A percentile compares a stretch with the other conserved stretches of the same genome.
Evolutionary conservation across 2,888 invertebrate species (phyloP).

Genomic region (Zeuzera pyrina): DNA sequence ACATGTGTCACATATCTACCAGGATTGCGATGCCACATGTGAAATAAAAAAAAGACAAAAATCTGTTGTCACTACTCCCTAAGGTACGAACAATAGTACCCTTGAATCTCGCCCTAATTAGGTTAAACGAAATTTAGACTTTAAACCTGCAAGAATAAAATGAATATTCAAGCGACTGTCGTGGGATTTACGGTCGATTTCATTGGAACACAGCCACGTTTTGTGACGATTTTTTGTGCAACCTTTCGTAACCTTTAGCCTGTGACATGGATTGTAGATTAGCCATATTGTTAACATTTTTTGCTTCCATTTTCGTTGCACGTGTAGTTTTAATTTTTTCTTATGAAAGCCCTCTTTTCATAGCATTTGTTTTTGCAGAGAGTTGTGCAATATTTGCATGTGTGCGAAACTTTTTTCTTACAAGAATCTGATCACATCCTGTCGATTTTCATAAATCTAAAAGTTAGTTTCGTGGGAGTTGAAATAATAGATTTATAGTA

Average conservation of each 20-base stretch:
- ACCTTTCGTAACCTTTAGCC: constrained; percentile 71
- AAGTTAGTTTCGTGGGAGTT: no score
- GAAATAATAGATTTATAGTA: constrained; percentile 32
- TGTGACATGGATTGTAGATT: constrained; percentile 72
- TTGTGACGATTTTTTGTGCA: constrained; percentile 62
- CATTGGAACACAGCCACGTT: constrained; percentile 43
- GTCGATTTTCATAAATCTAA: not conserved
- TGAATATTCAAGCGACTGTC: constrained; percentile 5
- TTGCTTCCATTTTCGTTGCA: constrained; percentile 56
- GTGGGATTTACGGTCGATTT: constrained; percentile 49
- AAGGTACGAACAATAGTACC: constrained; percentile 65
- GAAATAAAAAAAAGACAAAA: constrained; percentile 64
- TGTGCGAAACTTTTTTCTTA: constrained; percentile 26
- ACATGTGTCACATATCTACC: constrained; percentile 72
- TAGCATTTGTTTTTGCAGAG: constrained; percentile 51
- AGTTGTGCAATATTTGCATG: constrained; percentile 52
- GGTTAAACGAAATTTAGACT: constrained; percentile 24
- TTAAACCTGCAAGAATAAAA: no score
- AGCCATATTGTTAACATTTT: constrained; percentile 72
- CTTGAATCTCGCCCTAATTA: constrained; percentile 25
- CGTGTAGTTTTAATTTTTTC: constrained; percentile 59
- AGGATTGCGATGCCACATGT: constrained; percentile 72
- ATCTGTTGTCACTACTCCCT: constrained; percentile 69
- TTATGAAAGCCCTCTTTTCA: constrained; percentile 27
- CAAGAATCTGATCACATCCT: not conserved